Evolutionary conservation across 2,888 invertebrate species (phyloP).

Genomic region (Oeneis ivallda): DNA sequence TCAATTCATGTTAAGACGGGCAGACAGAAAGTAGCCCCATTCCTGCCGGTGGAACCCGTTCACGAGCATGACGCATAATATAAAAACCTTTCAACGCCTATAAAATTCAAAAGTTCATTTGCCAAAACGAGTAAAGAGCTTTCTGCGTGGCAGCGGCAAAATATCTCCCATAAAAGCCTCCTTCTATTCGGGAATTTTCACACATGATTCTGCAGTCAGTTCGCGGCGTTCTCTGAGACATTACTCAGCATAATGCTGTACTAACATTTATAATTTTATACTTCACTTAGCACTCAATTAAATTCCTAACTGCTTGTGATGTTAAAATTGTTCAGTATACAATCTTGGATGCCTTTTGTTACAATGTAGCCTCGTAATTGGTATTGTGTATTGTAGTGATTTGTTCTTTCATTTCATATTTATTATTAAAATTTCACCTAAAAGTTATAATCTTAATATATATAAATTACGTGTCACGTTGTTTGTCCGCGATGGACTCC

Average conservation of each 20-base stretch:
- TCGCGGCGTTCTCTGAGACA: constrained; percentile 42
- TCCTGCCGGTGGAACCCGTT: too few species aligned
- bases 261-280: constrained; percentile 40
- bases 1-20: too few species aligned
- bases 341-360: constrained; percentile 27
- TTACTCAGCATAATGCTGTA: constrained; percentile 38
- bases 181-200: constrained; percentile 44
- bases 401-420: background rate
- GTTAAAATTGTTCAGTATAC: constrained; percentile 7
- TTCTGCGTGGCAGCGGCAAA: constrained; percentile 1
- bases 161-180: constrained; percentile 40
- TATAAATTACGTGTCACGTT: too few species aligned
- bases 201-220: constrained; percentile 47
- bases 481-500: too few species aligned
- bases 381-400: constrained; percentile 5
- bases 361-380: constrained; percentile 27
- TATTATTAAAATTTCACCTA: background rate
- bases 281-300: constrained; percentile 38
- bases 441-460: background rate
- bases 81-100: too few species aligned
- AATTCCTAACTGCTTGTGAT: constrained; percentile 30
- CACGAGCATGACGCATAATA: too few species aligned
- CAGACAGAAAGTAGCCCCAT: too few species aligned
- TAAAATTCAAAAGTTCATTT: background rate
- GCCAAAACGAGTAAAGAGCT: background rate